Base-by-base conservation (phyloP, 2,797 vertebrate species). In the Liasis olivaceus region DNA sequence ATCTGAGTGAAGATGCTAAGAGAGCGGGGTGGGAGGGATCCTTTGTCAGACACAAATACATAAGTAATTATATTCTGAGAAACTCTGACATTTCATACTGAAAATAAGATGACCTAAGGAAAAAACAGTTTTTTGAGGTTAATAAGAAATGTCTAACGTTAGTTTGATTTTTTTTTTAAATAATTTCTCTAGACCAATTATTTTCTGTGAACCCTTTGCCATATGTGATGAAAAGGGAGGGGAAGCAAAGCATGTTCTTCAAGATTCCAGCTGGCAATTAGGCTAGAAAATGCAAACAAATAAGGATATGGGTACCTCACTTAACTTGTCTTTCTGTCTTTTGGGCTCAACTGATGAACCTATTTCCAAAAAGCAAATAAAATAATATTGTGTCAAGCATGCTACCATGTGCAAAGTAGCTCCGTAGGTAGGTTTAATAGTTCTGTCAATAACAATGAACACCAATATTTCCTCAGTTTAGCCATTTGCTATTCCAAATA, bases 81-180 rank as follows among this genome's bases (percentile, higher is more conserved):
- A 96, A 96, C 36, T 26, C 66, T 94, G 93, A 62, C 94, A 95
- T 93, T 96, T 94, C 92, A 96, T 89, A 87, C 77, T 91, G 92
- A 94, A 95, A 94, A 95, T 91, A 94, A 85, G 86, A 62, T 96
- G 92, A 94, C 56, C 90, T 72, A 15, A 69, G 22, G 93, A 92
- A 95, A 96, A 91, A 95, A 87, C 92, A 63, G 89, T 92, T 94
- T 89, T 92, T 94, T 91, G 85, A n/a, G 95, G 93, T 94, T 96
- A 96, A 94, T 90, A 91, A 95, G 92, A 94, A 95, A 94, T 77
- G 63, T 93, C 93, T 96, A 91, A 63, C 89, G 86, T 95, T 72
- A 63, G 0, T 94, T 96, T 95, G 63, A 93, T 94, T 96, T 87
- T 95, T 91, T 92, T 93, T 91, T 91, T 92, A 86, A 94, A 95